A percentile compares a stretch with the other conserved stretches of the same genome.
Conservation (phyloP, 2,888 invertebrate species). For the Apotomis turbidana region DNA sequence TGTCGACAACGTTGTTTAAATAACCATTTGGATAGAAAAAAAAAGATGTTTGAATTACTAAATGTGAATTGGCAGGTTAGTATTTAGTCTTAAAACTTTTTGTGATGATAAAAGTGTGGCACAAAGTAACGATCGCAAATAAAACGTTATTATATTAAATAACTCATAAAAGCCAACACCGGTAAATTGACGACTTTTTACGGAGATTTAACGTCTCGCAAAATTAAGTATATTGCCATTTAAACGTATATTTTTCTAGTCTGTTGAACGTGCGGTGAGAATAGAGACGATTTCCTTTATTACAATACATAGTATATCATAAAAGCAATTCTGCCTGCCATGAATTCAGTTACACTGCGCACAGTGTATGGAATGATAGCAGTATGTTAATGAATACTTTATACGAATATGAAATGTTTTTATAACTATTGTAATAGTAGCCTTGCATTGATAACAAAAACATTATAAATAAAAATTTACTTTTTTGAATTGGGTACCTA, state of each 20-base stretch:
- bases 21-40: too few species aligned
- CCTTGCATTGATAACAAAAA: too few species aligned
- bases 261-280: slow-evolving; percentile 16
- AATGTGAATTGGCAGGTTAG: too few species aligned
- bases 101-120: too few species aligned
- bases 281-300: slow-evolving; percentile 12
- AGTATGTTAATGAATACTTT: slow-evolving; percentile 10
- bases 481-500: too few species aligned
- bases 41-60: too few species aligned
- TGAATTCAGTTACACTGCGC: slow-evolving; percentile 13
- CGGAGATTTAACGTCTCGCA: slow-evolving; percentile 11
- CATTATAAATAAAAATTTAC: too few species aligned
- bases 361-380: slow-evolving; percentile 10
- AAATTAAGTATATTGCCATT: slow-evolving; percentile 15
- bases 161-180: slow-evolving; percentile 18
- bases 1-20: too few species aligned
- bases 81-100: too few species aligned
- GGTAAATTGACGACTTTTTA: slow-evolving; percentile 16
- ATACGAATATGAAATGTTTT: neutral
- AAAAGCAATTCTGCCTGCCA: slow-evolving; percentile 16
- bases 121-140: neutral
- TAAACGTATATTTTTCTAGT: slow-evolving; percentile 24
- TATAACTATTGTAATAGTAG: too few species aligned
- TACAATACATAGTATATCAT: slow-evolving; percentile 23
- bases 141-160: slow-evolving; percentile 4